Percentiles rank a stretch among this genome's conserved stretches.
Conservation (phyloP, 1,140 invertebrate genomes). For the Luehdorfia chinensis region DNA sequence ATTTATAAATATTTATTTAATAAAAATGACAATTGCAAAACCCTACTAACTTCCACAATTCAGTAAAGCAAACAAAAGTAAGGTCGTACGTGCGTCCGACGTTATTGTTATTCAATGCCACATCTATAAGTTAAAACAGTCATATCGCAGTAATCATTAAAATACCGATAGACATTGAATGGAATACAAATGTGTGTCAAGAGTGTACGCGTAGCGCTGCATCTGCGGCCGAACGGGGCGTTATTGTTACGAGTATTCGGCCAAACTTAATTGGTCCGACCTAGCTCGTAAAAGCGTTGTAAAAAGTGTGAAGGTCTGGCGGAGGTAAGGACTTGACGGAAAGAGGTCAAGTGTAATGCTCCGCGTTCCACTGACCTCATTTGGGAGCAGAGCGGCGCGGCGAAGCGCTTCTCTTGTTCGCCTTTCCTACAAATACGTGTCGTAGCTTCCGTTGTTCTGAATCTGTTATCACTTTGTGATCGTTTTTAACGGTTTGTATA, state of each 20-base stretch:
- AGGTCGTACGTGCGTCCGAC: slow-evolving; percentile 16
- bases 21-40: too few relatives aligned
- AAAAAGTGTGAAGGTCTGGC: slow-evolving; percentile 75
- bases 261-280: slow-evolving; percentile 71
- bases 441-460: slow-evolving; percentile 47
- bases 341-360: slow-evolving; percentile 76
- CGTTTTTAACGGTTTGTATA: not conserved
- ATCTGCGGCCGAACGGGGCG: slow-evolving; percentile 51
- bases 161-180: slow-evolving; percentile 57
- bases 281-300: slow-evolving; percentile 73
- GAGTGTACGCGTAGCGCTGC: slow-evolving; percentile 41
- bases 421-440: slow-evolving; percentile 55
- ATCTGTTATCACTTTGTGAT: slow-evolving; percentile 23
- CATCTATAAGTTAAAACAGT: slow-evolving; percentile 18
- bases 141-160: slow-evolving; percentile 34
- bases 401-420: slow-evolving; percentile 44
- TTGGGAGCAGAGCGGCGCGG: slow-evolving; percentile 47
- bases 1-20: too few relatives aligned
- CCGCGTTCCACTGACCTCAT: slow-evolving; percentile 75
- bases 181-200: slow-evolving; percentile 65
- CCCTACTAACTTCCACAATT: too few relatives aligned
- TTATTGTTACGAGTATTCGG: slow-evolving; percentile 51
- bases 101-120: slow-evolving; percentile 13
- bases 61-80: slow-evolving; percentile 9
- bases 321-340: slow-evolving; percentile 71